These are phyloP conservation scores for Perdita meconis DNA, from an alignment of 2,888 invertebrate species.

Conservation along the genomic window DNA sequence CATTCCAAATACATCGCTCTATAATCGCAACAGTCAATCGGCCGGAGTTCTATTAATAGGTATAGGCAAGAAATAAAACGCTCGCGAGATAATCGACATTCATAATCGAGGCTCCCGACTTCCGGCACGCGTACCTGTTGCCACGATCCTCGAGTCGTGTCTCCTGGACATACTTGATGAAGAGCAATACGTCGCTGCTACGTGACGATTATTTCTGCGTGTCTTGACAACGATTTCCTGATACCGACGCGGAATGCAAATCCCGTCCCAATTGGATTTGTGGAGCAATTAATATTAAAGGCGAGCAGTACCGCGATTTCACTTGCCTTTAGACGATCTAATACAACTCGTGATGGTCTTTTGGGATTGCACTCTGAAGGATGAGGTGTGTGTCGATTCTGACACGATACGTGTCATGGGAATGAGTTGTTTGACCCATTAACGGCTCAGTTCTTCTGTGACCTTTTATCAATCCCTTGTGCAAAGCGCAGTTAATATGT, in stretches of 20 bases:
- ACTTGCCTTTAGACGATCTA: conserved; percentile 62
- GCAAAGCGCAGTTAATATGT: too few species aligned
- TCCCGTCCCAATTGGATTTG: conserved; percentile 33
- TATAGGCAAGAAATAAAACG: conserved; percentile 22
- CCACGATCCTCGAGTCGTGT: conserved; percentile 35
- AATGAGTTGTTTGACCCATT: too few species aligned
- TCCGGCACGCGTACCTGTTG: conserved; percentile 68
- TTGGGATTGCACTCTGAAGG: too few species aligned
- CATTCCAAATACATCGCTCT: too few species aligned
- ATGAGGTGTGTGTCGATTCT: too few species aligned
- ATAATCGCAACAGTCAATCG: neutral
- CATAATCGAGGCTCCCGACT: conserved; percentile 58
- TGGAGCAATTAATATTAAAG: conserved; percentile 76
- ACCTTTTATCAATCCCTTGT: too few species aligned
- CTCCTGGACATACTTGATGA: conserved; percentile 50
- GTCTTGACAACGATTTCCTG: conserved; percentile 74
- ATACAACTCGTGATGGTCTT: conserved; percentile 58
- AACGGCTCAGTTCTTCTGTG: too few species aligned
- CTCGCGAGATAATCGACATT: conserved; percentile 59
- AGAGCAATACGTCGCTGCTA: conserved; percentile 61
- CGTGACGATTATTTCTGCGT: conserved; percentile 75
- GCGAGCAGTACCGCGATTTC: conserved; percentile 67
- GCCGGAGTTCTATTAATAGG: neutral
- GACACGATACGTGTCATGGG: too few species aligned
- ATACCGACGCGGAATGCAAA: conserved; percentile 71